Conservation (phyloP, 1,140 invertebrate genomes). For the Hyphantria cunea region DNA sequence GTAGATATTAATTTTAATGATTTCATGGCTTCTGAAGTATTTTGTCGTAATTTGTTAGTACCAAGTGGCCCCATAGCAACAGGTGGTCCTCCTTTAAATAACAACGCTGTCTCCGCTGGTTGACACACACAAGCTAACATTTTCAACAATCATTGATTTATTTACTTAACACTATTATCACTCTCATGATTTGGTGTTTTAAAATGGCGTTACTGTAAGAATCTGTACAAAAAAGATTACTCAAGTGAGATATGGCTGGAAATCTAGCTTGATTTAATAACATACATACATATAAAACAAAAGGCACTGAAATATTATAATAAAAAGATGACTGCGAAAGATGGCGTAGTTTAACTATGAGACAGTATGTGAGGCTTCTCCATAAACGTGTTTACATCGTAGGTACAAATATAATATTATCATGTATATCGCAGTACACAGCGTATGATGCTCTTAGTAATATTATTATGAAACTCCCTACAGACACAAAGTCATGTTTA, state of each 20-base stretch:
- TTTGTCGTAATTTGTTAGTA: constrained; percentile 56
- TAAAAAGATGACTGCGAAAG: constrained; percentile 1
- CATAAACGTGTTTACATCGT: not conserved
- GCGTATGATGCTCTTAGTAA: not conserved
- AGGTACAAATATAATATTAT: not conserved
- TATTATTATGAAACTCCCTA: constrained; percentile 12
- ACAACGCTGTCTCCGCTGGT: constrained; percentile 80
- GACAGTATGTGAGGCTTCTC: not conserved
- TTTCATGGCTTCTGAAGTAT: constrained; percentile 58
- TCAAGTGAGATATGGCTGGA: constrained; percentile 45
- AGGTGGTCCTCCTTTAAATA: constrained; percentile 78
- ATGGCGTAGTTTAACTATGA: constrained; percentile 2
- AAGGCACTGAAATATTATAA: too few species aligned
- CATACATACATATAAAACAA: too few species aligned
- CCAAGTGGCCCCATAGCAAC: constrained; percentile 75
- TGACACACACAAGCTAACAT: constrained; percentile 85
- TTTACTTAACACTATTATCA: constrained; percentile 56
- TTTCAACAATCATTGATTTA: constrained; percentile 56
- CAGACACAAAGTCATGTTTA: constrained; percentile 12
- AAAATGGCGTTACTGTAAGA: constrained; percentile 5
- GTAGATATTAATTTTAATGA: constrained; percentile 59
- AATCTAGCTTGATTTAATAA: constrained; percentile 25
- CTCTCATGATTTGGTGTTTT: constrained; percentile 60
- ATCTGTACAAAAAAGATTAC: not conserved
- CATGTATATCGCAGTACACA: constrained; percentile 9